Conservation (phyloP, 2,797 vertebrate genomes). For the Anabas testudineus region DNA sequence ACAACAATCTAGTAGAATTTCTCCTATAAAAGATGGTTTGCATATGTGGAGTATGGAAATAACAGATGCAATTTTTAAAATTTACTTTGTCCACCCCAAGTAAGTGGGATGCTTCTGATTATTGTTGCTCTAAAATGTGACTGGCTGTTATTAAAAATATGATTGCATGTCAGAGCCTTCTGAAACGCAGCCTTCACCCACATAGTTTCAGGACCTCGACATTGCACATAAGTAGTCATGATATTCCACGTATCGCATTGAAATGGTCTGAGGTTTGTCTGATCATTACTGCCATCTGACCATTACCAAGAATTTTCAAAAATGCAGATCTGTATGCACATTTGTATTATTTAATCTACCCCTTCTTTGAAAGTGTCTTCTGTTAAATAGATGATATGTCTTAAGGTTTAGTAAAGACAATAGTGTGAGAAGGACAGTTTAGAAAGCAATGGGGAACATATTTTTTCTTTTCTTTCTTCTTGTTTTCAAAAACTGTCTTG, state of each 20-base stretch:
- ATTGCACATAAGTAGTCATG: constrained; percentile 29
- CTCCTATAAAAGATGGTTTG: not conserved
- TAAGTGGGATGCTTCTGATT: constrained; percentile 8
- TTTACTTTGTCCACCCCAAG: constrained; percentile 31
- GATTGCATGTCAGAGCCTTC: constrained; percentile 50
- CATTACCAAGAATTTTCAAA: constrained; percentile 28
- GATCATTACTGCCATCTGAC: constrained; percentile 22
- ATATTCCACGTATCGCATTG: constrained; percentile 33
- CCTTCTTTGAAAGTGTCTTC: not conserved
- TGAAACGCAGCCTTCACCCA: constrained; percentile 44
- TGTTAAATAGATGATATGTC: not conserved
- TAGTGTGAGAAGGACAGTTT: constrained; percentile 3
- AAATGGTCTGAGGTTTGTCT: constrained; percentile 21
- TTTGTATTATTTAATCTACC: not conserved
- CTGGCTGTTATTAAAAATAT: constrained; percentile 45
- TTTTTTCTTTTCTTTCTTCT: not conserved
- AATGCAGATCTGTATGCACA: constrained; percentile 15
- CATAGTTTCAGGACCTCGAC: constrained; percentile 22
- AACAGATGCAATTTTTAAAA: constrained; percentile 21
- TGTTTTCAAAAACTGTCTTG: constrained; percentile 9
- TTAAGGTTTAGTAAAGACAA: not conserved
- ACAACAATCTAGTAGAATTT: not conserved
- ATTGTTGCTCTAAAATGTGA: constrained; percentile 23
- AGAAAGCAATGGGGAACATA: constrained; percentile 10
- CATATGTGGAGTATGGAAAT: constrained; percentile 14